phyloP scores from a whole-genome alignment of 2,888 invertebrate species.

The Drosophila cognata region DNA sequence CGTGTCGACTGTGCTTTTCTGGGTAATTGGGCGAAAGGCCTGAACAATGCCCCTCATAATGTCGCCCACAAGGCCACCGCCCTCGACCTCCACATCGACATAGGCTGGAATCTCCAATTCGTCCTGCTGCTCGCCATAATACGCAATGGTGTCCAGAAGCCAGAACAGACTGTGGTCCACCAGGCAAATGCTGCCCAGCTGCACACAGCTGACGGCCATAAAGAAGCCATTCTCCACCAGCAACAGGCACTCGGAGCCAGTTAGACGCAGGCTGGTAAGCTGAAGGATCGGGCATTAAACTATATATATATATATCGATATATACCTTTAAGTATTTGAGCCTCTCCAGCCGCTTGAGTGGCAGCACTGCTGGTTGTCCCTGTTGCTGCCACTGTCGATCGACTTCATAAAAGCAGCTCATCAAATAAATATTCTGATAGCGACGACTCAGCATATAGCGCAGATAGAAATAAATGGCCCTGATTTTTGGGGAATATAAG shows the following conservation, averaged over 20 bases:
- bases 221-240: slow-evolving; percentile 85
- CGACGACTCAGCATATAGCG: slow-evolving; percentile 89
- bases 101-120: slow-evolving; percentile 86
- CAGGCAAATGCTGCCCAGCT: slow-evolving; percentile 90
- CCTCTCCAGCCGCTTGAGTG: slow-evolving; percentile 88
- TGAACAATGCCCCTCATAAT: slow-evolving; percentile 88
- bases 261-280: slow-evolving; percentile 78
- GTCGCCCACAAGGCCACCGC: slow-evolving; percentile 89
- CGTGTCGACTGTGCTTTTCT: slow-evolving; percentile 87
- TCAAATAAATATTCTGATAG: slow-evolving; percentile 91
- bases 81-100: slow-evolving; percentile 87
- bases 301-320: not conserved
- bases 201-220: slow-evolving; percentile 88
- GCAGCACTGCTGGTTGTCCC: slow-evolving; percentile 88
- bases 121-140: slow-evolving; percentile 85
- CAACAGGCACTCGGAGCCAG: slow-evolving; percentile 70
- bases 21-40: slow-evolving; percentile 87
- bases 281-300: slow-evolving; percentile 31
- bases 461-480: slow-evolving; percentile 89
- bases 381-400: slow-evolving; percentile 87
- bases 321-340: slow-evolving; percentile 88
- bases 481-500: slow-evolving; percentile 72
- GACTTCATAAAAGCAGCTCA: slow-evolving; percentile 88
- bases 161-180: slow-evolving; percentile 92
- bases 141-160: slow-evolving; percentile 87